phyloP scores from a whole-genome alignment of 64 coral and sea anemone species.

The Porites lutea region DNA sequence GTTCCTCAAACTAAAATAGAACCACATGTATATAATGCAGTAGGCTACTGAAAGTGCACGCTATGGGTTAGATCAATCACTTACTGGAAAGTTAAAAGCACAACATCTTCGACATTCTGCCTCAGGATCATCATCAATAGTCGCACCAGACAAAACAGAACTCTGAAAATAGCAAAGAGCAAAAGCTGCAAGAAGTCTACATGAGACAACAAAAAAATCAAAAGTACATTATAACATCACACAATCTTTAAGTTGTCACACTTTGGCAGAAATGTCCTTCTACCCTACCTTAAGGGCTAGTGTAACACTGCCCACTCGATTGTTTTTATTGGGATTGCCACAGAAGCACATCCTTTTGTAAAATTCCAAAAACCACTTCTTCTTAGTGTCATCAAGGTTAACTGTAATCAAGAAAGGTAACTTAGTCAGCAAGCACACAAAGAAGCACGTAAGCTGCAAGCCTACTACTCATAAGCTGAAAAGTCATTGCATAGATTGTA shows the following conservation, averaged over 20 bases:
- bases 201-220: background rate
- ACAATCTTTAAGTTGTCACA: too few relatives aligned
- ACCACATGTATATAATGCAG: too few relatives aligned
- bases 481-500: too few relatives aligned
- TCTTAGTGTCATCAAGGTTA: constrained; percentile 93
- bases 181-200: too few relatives aligned
- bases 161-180: constrained; percentile 36
- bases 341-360: constrained; percentile 83
- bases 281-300: constrained; percentile 78
- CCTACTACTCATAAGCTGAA: too few relatives aligned
- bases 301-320: constrained; percentile 89
- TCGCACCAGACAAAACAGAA: constrained; percentile 76
- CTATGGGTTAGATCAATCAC: constrained; percentile 27
- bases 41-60: background rate
- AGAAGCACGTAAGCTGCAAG: background rate
- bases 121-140: constrained; percentile 91
- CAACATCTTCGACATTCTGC: constrained; percentile 96
- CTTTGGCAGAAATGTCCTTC: background rate
- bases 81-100: constrained; percentile 98
- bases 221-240: too few relatives aligned
- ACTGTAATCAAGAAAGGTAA: constrained; percentile 49
- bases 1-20: too few relatives aligned
- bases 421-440: too few relatives aligned
- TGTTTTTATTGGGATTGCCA: constrained; percentile 88
- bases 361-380: constrained; percentile 96